These are phyloP conservation scores for Phyllotreta striolata DNA, from an alignment of 2,888 invertebrate genomes.

Conservation along the genomic window DNA sequence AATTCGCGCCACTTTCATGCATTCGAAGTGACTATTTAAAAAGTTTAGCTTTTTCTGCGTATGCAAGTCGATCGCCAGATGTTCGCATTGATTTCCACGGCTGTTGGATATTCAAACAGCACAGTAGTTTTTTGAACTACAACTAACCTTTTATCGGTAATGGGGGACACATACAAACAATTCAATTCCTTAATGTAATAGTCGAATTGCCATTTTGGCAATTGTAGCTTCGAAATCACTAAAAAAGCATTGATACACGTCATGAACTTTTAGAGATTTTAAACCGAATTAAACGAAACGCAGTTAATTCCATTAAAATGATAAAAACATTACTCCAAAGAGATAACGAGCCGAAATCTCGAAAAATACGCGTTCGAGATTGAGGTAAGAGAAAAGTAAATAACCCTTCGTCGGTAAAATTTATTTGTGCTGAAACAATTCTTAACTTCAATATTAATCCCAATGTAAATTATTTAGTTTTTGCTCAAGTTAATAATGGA, in stretches of 20 bases:
- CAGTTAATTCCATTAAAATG: too few relatives aligned
- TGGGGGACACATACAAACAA: too few relatives aligned
- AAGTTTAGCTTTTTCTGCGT: slow-evolving; percentile 22
- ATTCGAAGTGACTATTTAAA: slow-evolving; percentile 33
- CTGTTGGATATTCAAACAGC: slow-evolving; percentile 3
- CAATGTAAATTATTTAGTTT: slow-evolving; percentile 40
- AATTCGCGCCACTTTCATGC: slow-evolving; percentile 28
- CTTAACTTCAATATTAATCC: slow-evolving; percentile 38
- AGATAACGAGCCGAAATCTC: too few relatives aligned
- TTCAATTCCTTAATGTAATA: too few relatives aligned
- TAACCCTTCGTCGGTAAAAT: slow-evolving; percentile 10
- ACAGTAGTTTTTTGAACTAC: not conserved
- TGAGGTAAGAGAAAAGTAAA: slow-evolving; percentile 12
- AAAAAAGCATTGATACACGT: too few relatives aligned
- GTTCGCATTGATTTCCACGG: slow-evolving; percentile 8
- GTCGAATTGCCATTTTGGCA: too few relatives aligned
- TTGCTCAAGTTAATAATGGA: slow-evolving; percentile 33
- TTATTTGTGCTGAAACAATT: slow-evolving; percentile 28
- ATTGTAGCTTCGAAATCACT: too few relatives aligned
- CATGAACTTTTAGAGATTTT: too few relatives aligned
- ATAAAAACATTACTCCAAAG: too few relatives aligned
- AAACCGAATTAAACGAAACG: too few relatives aligned
- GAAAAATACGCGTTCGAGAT: too few relatives aligned
- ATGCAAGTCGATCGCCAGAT: slow-evolving; percentile 26
- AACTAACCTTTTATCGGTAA: too few relatives aligned